phyloP scores from a whole-genome alignment of 1,140 invertebrate species.

The Macrotrachela quadricornifera region DNA sequence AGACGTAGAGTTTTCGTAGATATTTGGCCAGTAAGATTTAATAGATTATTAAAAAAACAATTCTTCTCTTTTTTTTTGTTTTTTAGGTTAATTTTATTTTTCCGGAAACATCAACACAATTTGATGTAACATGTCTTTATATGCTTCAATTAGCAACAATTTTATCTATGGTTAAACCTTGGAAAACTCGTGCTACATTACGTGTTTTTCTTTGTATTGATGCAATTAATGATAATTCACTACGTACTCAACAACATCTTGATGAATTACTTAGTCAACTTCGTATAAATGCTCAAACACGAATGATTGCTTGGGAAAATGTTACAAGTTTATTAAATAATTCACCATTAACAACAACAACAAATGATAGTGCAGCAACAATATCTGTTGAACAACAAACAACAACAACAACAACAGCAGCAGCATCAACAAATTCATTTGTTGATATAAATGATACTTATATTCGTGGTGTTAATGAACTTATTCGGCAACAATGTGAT shows the following conservation, averaged over 20 bases:
- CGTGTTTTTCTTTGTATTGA: no score
- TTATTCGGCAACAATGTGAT: conserved; percentile 5
- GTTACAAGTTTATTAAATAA: conserved; percentile 1
- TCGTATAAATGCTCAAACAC: conserved; percentile 2
- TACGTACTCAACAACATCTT: background rate
- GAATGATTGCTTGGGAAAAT: background rate
- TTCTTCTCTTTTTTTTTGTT: background rate
- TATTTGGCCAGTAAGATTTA: conserved; percentile 78
- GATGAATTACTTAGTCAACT: conserved; percentile 6
- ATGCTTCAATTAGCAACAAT: conserved; percentile 90
- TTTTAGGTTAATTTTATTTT: conserved; percentile 24
- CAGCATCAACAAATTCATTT: background rate
- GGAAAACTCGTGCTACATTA: conserved; percentile 12
- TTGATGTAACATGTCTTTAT: conserved; percentile 57
- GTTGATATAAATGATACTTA: conserved; percentile 1
- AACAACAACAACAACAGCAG: no score
- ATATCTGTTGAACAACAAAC: background rate
- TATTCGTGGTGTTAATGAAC: background rate
- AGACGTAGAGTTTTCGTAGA: conserved; percentile 52
- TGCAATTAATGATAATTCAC: no score
- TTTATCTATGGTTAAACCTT: conserved; percentile 50
- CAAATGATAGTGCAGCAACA: background rate
- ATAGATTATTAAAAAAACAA: conserved; percentile 30
- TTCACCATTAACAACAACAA: background rate
- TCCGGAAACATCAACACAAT: conserved; percentile 21